phyloP scores from a whole-genome alignment of 2,113 vertebrate genomes.

The Chamaetylas fuelleborni region DNA sequence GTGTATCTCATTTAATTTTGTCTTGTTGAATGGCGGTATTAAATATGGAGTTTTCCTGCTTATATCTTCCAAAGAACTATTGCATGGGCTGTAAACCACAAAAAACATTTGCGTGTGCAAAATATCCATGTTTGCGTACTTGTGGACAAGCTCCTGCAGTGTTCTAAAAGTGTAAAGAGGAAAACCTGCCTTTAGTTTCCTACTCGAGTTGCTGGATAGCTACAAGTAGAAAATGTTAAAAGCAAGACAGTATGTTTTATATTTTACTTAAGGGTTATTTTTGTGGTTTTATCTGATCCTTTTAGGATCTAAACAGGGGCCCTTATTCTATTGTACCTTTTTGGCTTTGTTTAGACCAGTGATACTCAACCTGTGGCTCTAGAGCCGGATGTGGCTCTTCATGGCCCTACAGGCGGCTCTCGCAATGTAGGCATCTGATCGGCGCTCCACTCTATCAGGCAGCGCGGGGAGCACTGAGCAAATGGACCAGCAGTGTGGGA shows the following conservation, averaged over 20 bases:
- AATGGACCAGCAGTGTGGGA: conserved; percentile 75
- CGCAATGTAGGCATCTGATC: conserved; percentile 76
- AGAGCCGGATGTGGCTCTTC: conserved; percentile 76
- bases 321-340: conserved; percentile 78
- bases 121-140: not conserved
- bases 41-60: conserved; percentile 59
- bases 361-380: conserved; percentile 77
- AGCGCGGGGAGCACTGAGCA: conserved; percentile 74
- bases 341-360: conserved; percentile 78
- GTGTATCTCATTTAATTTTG: conserved; percentile 54
- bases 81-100: conserved; percentile 53
- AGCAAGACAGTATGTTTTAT: conserved; percentile 69
- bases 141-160: conserved; percentile 62
- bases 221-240: conserved; percentile 67
- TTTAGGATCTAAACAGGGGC: conserved; percentile 72
- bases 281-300: conserved; percentile 75
- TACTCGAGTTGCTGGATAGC: conserved; percentile 54
- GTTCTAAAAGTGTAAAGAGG: conserved; percentile 69
- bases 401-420: conserved; percentile 76
- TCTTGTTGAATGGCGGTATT: conserved; percentile 52
- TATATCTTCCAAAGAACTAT: conserved; percentile 63
- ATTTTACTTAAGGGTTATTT: conserved; percentile 73
- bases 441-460: conserved; percentile 75
- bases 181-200: conserved; percentile 67
- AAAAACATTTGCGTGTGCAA: not conserved